Conservation (phyloP, 1,140 invertebrate species). For the Drosophila sturtevanti region DNA sequence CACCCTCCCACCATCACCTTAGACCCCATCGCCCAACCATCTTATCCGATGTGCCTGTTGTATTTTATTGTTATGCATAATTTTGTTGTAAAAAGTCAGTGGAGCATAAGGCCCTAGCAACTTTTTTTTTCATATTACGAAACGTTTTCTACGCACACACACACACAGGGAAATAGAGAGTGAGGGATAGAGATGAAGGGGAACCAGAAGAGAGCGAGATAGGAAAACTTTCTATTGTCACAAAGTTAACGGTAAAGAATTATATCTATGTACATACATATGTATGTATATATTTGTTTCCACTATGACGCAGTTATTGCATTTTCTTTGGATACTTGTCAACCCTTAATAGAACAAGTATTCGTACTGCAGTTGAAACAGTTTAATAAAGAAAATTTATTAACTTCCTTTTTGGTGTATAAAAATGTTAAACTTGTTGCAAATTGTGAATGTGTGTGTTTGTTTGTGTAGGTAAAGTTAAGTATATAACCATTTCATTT, state of each 20-base stretch:
- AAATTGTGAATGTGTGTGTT: background rate
- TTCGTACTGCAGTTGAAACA: background rate
- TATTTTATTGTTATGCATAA: slow-evolving; percentile 41
- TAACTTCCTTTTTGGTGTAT: background rate
- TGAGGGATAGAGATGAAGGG: background rate
- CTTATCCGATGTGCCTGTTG: background rate
- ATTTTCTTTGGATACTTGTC: background rate
- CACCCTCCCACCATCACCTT: background rate
- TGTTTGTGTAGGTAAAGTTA: background rate
- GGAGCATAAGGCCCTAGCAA: slow-evolving; percentile 60
- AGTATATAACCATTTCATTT: slow-evolving; percentile 9
- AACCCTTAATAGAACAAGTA: background rate
- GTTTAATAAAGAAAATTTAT: background rate
- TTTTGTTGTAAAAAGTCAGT: slow-evolving; percentile 58
- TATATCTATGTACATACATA: background rate
- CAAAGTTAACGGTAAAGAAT: slow-evolving; percentile 19
- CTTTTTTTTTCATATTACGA: slow-evolving; percentile 57
- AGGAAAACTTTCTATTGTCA: slow-evolving; percentile 34
- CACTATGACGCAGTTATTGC: background rate
- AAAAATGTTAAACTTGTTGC: slow-evolving; percentile 7
- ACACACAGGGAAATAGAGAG: background rate
- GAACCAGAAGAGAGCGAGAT: background rate
- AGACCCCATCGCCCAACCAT: slow-evolving; percentile 2
- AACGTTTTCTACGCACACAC: slow-evolving; percentile 14
- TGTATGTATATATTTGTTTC: background rate